Conservation (phyloP, 2,113 vertebrate species). For the Platanista minor region DNA sequence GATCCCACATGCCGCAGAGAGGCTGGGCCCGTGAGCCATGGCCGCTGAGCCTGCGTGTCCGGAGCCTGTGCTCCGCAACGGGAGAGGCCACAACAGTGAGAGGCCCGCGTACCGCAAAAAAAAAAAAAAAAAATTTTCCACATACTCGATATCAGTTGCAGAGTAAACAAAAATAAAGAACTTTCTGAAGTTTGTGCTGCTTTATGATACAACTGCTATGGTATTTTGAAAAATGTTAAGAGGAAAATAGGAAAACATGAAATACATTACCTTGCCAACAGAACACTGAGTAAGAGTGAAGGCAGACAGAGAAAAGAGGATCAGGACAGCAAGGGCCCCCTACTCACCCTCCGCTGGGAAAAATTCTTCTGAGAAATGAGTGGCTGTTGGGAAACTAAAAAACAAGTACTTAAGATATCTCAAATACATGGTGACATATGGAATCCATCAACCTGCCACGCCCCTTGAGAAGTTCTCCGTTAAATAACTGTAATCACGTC, state of each 20-base stretch:
- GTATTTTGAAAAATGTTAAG: constrained; percentile 24
- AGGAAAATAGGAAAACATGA: neutral
- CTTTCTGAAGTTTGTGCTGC: neutral
- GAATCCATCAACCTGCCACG: constrained; percentile 36
- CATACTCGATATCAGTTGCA: neutral
- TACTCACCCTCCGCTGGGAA: neutral
- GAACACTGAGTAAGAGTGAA: neutral
- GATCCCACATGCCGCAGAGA: no score
- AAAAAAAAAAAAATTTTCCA: no score
- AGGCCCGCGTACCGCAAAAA: no score
- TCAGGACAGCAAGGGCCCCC: neutral
- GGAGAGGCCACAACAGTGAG: no score
- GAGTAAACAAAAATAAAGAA: neutral
- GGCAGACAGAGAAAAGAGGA: neutral
- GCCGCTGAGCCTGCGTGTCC: no score
- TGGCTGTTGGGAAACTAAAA: constrained; percentile 32
- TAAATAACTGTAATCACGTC: neutral
- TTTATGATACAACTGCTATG: neutral
- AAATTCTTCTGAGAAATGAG: constrained; percentile 37
- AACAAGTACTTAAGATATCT: constrained; percentile 47
- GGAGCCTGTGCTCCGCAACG: no score
- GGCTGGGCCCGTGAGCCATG: no score
- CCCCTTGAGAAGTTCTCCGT: constrained; percentile 39
- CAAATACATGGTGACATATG: constrained; percentile 33
- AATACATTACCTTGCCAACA: neutral